These are phyloP conservation scores for Porites divaricata DNA, from an alignment of 92 coral and sea anemone species.

Conservation along the genomic window DNA sequence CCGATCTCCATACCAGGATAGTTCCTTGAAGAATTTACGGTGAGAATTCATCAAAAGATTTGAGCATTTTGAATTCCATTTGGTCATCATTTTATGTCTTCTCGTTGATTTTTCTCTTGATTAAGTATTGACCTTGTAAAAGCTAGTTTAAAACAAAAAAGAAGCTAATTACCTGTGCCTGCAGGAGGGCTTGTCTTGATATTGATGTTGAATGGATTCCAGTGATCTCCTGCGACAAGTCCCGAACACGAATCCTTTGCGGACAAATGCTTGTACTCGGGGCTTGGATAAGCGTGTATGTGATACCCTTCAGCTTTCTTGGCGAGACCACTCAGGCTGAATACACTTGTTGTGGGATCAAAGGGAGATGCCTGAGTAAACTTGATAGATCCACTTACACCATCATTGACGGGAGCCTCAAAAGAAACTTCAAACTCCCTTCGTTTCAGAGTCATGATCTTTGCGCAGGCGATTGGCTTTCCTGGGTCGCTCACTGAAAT, in stretches of 20 bases:
- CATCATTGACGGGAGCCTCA: conserved; percentile 53
- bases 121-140: too few relatives aligned
- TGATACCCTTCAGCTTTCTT: conserved; percentile 80
- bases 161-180: conserved; percentile 65
- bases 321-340: conserved; percentile 57
- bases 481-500: conserved; percentile 38
- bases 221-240: conserved; percentile 77
- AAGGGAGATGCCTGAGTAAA: conserved; percentile 89
- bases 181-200: conserved; percentile 70
- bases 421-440: conserved; percentile 73
- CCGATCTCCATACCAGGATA: too few relatives aligned
- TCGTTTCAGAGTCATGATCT: conserved; percentile 56
- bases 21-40: too few relatives aligned
- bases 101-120: too few relatives aligned
- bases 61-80: too few relatives aligned
- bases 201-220: conserved; percentile 79
- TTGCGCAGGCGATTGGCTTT: conserved; percentile 79
- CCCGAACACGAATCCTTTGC: conserved; percentile 59
- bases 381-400: conserved; percentile 74
- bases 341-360: conserved; percentile 74
- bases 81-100: too few relatives aligned
- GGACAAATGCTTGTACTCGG: conserved; percentile 55
- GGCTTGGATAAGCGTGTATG: conserved; percentile 88
- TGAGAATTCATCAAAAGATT: too few relatives aligned
- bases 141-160: background rate